Conservation (phyloP, 2,797 vertebrate genomes). For the Thalassophryne amazonica region DNA sequence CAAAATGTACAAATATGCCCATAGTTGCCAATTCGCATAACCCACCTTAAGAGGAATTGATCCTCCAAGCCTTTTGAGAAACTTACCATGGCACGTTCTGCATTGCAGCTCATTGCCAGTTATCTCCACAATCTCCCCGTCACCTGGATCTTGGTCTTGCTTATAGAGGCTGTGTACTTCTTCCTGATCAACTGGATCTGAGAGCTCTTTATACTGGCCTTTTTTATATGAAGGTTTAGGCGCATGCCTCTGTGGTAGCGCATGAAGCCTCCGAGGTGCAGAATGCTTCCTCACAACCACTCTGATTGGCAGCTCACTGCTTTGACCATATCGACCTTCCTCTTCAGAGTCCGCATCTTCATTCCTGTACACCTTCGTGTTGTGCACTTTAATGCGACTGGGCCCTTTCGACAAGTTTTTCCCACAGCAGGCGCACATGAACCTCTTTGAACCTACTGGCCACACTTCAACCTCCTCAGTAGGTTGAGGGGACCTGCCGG, state of each 20-base stretch:
- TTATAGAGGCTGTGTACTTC: constrained; percentile 18
- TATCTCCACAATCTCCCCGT: constrained; percentile 15
- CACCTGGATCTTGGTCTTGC: constrained; percentile 34
- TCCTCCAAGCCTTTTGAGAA: too few relatives aligned
- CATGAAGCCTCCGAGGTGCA: constrained; percentile 41
- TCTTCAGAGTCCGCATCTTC: constrained; percentile 67
- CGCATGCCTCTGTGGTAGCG: constrained; percentile 23
- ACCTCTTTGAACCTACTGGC: constrained; percentile 41
- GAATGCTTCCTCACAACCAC: constrained; percentile 53
- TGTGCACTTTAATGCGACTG: constrained; percentile 35
- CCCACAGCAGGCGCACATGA: constrained; percentile 71
- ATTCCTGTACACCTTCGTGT: constrained; percentile 32
- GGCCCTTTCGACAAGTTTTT: constrained; percentile 53
- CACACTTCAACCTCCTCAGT: constrained; percentile 23
- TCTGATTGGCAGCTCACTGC: constrained; percentile 32
- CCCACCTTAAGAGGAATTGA: too few relatives aligned
- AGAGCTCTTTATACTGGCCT: constrained; percentile 28
- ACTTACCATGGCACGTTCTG: constrained; percentile 60
- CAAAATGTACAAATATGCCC: too few relatives aligned
- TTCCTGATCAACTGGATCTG: background rate
- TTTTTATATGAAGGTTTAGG: constrained; percentile 52
- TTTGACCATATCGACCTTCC: constrained; percentile 37
- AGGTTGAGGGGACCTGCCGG: background rate
- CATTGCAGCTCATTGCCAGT: constrained; percentile 41
- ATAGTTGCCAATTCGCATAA: too few relatives aligned